Evolutionary conservation across 2,888 invertebrate genomes (phyloP), one percentile per base, ranked within the genome.

Genomic region (Tholera decimalis): DNA sequence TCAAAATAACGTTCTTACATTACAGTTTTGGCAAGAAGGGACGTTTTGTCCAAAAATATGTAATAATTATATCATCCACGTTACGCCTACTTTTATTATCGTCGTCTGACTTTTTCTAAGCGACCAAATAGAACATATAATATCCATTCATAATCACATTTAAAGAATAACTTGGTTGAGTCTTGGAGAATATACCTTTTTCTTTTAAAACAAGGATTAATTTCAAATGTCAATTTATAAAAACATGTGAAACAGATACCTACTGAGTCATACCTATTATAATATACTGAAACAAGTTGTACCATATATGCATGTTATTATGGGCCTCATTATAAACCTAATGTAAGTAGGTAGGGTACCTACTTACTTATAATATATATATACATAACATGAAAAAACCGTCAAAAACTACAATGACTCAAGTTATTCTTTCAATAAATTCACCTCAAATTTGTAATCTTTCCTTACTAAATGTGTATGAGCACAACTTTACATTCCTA

Each of bases 11-110:
- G 65, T 73, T 85, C 84, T 83, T 89, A 89, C 65, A 83, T 87
- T 85, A 83, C 80, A 89, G 81, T 87, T 85, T 90, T 91, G 91
- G 91, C 90, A 87, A 91, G 83, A 88, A 82, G 74, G 87, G 87
- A 88, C 84, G 72, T 62, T 55, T 63, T 69, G 85, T 86, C 87
- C 87, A 83, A 84, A 83, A 83, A 82, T 87, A 86, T 87, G 73
- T 81, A 84, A 73, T 57, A 74, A 79, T 82, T 63, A 64, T 53
- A 76, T 70, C 69, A 35, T 69, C 66, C 75, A 73, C 70, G 63
- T 69, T 72, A 80, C 43, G 47, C 44, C 56, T 60, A 62, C 47
- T 50, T 15, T 61, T 66, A 61, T 58, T 61, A 72, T 51, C 55
- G 13, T 65, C 47, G 24, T 63, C 44, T 18, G 33, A 50, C 33